Evolutionary conservation across 2,888 invertebrate genomes (phyloP).

Genomic region (Galerucella pusilla): DNA sequence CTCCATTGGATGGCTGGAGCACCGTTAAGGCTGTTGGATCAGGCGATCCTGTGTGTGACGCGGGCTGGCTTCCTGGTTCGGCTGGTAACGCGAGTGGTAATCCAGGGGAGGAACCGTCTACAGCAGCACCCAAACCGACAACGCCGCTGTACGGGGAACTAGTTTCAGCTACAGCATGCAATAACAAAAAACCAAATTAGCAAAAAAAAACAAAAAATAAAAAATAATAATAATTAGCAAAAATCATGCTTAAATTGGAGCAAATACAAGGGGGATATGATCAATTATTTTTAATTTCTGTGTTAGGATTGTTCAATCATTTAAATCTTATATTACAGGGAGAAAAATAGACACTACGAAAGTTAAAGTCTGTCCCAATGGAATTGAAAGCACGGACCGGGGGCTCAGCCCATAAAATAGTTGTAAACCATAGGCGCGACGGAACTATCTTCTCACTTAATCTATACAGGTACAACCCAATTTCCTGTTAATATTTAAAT

Average conservation of each 20-base stretch:
- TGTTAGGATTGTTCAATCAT: no score
- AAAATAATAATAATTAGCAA: slow-evolving; percentile 20
- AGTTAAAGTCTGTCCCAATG: no score
- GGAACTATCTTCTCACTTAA: no score
- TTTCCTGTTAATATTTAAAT: no score
- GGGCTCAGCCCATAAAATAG: no score
- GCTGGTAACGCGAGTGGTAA: slow-evolving; percentile 66
- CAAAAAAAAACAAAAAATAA: slow-evolving; percentile 55
- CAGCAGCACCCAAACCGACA: slow-evolving; percentile 62
- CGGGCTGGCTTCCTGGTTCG: slow-evolving; percentile 63
- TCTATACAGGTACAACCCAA: no score
- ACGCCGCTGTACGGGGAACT: slow-evolving; percentile 66
- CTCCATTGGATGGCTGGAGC: slow-evolving; percentile 71
- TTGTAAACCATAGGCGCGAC: no score
- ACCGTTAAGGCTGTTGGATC: slow-evolving; percentile 66
- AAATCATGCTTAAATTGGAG: slow-evolving; percentile 9
- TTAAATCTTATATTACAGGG: not conserved
- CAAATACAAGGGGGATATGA: not conserved
- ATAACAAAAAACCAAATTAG: slow-evolving; percentile 55
- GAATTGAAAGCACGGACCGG: no score
- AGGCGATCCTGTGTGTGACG: slow-evolving; percentile 67
- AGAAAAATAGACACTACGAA: no score
- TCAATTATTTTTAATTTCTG: not conserved
- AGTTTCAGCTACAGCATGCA: slow-evolving; percentile 62
- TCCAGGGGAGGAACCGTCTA: slow-evolving; percentile 66